Evolutionary conservation across 2,113 vertebrate genomes (phyloP).

Genomic region (Anser cygnoides): DNA sequence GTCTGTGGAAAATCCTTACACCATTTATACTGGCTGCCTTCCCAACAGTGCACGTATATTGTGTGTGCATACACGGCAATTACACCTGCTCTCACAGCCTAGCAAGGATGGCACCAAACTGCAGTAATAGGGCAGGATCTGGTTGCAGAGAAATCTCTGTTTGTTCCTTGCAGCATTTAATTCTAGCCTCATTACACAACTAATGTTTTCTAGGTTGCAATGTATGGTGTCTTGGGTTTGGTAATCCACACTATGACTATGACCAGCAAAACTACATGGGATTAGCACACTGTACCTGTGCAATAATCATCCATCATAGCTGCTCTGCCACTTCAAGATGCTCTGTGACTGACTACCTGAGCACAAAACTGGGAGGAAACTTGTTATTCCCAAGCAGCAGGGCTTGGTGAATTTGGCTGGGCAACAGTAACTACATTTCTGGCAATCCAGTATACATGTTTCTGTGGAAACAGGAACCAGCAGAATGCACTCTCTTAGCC

Average conservation of each 20-base stretch:
- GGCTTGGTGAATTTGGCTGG: neutral
- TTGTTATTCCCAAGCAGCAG: neutral
- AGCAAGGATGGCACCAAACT: neutral
- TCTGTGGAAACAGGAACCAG: constrained; percentile 62
- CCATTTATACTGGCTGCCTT: neutral
- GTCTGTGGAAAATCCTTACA: neutral
- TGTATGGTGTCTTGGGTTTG: accelerated
- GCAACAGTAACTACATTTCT: constrained; percentile 4
- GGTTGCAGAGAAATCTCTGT: neutral
- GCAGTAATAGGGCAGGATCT: neutral
- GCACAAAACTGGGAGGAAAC: neutral
- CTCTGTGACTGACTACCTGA: accelerated
- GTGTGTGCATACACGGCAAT: accelerated
- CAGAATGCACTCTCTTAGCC: neutral
- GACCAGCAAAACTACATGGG: neutral
- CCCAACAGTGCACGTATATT: accelerated
- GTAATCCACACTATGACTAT: accelerated
- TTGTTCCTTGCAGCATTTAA: neutral
- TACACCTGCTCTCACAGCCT: neutral
- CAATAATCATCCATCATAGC: neutral
- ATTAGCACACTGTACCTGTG: accelerated
- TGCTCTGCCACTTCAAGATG: neutral
- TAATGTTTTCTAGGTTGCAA: neutral
- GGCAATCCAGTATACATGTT: constrained; percentile 13
- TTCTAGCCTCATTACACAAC: neutral